Percentiles rank a stretch among this genome's conserved stretches.
These are phyloP conservation scores for Thyatira batis DNA, from an alignment of 2,888 invertebrate species.

Conservation along the genomic window DNA sequence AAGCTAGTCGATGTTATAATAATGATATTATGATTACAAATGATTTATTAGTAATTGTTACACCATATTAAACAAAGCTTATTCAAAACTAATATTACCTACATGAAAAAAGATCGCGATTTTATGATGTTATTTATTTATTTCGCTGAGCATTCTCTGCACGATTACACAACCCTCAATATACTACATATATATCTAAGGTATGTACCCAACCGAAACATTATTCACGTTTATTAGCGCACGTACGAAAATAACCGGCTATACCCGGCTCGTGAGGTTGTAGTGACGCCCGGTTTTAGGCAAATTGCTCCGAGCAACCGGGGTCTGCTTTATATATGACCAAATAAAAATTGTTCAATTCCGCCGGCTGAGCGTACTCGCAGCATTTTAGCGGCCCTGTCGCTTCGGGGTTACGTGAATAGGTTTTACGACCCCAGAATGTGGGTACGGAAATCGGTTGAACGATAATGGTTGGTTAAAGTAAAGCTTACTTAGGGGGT, in stretches of 20 bases:
- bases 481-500: background rate
- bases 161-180: too few species aligned
- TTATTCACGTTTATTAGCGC: conserved; percentile 19
- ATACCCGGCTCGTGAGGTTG: conserved; percentile 25
- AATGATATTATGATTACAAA: background rate
- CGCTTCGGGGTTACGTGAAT: conserved; percentile 30
- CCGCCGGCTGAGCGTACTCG: conserved; percentile 40
- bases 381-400: conserved; percentile 48
- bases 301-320: conserved; percentile 66
- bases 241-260: conserved; percentile 32
- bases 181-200: background rate
- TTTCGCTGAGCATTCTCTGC: too few species aligned
- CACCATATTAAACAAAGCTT: too few species aligned
- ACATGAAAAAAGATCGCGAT: too few species aligned
- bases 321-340: conserved; percentile 69
- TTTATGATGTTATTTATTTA: too few species aligned
- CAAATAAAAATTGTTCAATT: conserved; percentile 71
- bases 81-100: too few species aligned
- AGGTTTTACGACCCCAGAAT: conserved; percentile 40
- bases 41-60: too few species aligned
- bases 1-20: too few species aligned
- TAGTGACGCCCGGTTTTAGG: conserved; percentile 61
- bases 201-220: background rate
- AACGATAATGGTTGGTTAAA: conserved; percentile 23
- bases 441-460: conserved; percentile 42